phyloP scores from a whole-genome alignment of 2,888 invertebrate species.

The Coelinius sp. region DNA sequence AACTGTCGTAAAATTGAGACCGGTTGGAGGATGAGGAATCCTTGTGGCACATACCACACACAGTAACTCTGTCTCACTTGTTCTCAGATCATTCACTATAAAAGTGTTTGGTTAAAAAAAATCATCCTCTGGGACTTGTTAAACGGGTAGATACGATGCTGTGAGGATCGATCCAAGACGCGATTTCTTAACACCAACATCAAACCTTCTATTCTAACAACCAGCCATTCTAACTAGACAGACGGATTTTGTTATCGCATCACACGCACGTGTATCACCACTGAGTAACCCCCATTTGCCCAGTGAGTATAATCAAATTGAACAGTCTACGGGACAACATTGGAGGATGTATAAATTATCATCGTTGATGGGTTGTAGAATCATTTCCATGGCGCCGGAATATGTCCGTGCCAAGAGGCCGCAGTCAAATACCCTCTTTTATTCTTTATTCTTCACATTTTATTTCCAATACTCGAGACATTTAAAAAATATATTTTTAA shows the following conservation, averaged over 20 bases:
- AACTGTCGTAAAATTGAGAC: slow-evolving; percentile 50
- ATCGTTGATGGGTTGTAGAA: slow-evolving; percentile 22
- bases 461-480: background rate
- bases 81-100: slow-evolving; percentile 8
- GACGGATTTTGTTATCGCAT: slow-evolving; percentile 40
- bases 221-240: slow-evolving; percentile 10
- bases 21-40: slow-evolving; percentile 35
- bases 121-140: slow-evolving; percentile 37
- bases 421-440: background rate
- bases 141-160: background rate
- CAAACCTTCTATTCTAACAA: slow-evolving; percentile 26
- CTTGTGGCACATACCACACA: slow-evolving; percentile 27
- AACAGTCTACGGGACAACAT: slow-evolving; percentile 21
- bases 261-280: slow-evolving; percentile 37
- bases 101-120: slow-evolving; percentile 31
- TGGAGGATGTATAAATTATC: slow-evolving; percentile 22
- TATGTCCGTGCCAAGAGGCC: slow-evolving; percentile 9
- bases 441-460: background rate
- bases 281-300: slow-evolving; percentile 11
- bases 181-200: slow-evolving; percentile 41
- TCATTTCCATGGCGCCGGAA: slow-evolving; percentile 20
- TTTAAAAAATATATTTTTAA: background rate
- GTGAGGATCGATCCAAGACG: slow-evolving; percentile 40
- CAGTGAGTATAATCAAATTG: slow-evolving; percentile 11
- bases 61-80: background rate